These are phyloP conservation scores for Megalurothrips usitatus DNA, from an alignment of 2,888 invertebrate genomes.

Conservation along the genomic window DNA sequence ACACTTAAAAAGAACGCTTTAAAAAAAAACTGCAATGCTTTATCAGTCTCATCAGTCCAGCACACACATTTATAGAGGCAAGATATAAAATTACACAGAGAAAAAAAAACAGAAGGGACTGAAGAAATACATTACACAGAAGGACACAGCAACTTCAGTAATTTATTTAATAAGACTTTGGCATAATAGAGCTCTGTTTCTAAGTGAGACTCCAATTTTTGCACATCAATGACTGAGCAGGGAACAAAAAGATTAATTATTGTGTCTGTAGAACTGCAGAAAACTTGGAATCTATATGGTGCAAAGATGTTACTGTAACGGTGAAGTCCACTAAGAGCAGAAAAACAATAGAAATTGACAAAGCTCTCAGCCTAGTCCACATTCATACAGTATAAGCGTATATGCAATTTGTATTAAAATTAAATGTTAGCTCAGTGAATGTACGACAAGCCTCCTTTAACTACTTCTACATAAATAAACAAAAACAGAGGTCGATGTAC, in stretches of 20 bases:
- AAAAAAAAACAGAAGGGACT: neutral
- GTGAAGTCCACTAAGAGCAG: neutral
- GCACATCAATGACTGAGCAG: neutral
- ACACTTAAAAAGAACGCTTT: neutral
- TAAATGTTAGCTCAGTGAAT: neutral
- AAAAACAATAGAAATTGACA: neutral
- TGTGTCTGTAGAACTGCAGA: neutral
- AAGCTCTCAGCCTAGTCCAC: neutral
- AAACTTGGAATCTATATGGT: neutral
- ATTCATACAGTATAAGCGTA: neutral
- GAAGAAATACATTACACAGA: neutral
- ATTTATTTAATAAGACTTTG: slow-evolving; percentile 11
- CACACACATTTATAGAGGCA: neutral
- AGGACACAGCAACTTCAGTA: neutral
- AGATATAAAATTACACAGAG: slow-evolving; percentile 1
- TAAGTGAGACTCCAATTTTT: neutral
- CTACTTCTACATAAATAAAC: neutral
- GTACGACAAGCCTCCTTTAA: neutral
- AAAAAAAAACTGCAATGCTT: neutral
- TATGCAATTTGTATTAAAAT: neutral
- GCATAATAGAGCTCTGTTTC: slow-evolving; percentile 10
- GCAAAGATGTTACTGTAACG: neutral
- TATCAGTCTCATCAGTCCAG: slow-evolving; percentile 16
- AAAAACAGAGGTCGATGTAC: too few species aligned
- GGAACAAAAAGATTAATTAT: neutral